Evolutionary conservation across 1,140 invertebrate species (phyloP).

Genomic region (Sinonovacula constricta): DNA sequence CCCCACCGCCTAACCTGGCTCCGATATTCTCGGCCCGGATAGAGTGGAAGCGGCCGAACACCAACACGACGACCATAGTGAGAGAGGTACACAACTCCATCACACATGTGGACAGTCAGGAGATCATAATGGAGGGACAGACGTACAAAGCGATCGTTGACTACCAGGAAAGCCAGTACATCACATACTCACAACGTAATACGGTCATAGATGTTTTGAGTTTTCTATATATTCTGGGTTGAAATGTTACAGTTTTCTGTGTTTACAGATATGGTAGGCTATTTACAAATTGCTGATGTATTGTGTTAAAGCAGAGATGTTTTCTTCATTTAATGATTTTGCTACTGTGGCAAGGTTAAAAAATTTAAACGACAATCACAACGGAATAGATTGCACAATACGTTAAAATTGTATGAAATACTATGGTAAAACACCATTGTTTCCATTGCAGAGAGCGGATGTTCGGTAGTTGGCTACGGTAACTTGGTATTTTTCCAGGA

Average conservation of each 20-base stretch:
- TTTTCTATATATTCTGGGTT: no score
- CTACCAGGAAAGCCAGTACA: constrained; percentile 33
- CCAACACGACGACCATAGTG: constrained; percentile 13
- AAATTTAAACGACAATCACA: no score
- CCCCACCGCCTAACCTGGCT: constrained; percentile 10
- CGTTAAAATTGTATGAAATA: no score
- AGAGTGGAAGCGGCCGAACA: constrained; percentile 40
- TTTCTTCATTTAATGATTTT: no score
- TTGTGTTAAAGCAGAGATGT: no score
- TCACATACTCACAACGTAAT: constrained; percentile 32
- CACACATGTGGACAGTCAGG: background rate
- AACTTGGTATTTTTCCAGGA: constrained; percentile 24
- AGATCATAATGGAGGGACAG: constrained; percentile 31
- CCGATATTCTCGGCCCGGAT: constrained; percentile 8
- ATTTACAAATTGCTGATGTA: no score
- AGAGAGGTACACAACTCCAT: constrained; percentile 19
- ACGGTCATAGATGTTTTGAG: background rate
- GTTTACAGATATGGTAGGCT: no score
- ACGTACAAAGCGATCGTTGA: constrained; percentile 12
- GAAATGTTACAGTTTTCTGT: no score
- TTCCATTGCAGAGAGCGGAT: constrained; percentile 28
- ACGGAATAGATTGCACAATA: no score
- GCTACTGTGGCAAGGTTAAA: no score
- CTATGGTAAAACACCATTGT: no score
- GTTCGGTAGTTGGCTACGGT: constrained; percentile 23